Conservation (phyloP, 2,888 invertebrate genomes). For the Junonia oenone region DNA sequence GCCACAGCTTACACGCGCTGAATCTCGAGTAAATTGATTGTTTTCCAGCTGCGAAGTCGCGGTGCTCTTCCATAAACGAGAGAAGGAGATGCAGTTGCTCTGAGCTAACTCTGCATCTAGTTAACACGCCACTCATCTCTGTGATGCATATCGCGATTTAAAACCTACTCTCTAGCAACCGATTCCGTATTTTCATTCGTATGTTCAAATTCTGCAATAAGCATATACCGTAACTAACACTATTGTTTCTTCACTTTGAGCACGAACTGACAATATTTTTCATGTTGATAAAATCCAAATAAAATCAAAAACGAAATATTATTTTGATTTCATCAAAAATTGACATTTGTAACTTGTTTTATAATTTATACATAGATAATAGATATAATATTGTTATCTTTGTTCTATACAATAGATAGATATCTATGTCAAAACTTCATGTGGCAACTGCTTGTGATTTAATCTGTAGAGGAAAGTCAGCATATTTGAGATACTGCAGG, state of each 20-base stretch:
- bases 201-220: background rate
- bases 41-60: conserved; percentile 68
- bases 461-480: no score
- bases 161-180: background rate
- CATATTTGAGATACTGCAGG: no score
- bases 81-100: conserved; percentile 65
- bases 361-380: no score
- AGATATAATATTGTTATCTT: no score
- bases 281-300: no score
- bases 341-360: no score
- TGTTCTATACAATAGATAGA: no score
- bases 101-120: conserved; percentile 64
- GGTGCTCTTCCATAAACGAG: conserved; percentile 74
- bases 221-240: background rate
- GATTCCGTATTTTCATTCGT: background rate
- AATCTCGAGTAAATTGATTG: conserved; percentile 68
- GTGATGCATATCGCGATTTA: conserved; percentile 10
- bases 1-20: conserved; percentile 69
- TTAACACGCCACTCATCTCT: conserved; percentile 58
- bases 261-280: no score
- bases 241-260: background rate
- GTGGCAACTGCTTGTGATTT: no score
- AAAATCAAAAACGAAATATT: no score
- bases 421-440: no score
- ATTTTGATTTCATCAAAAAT: no score